Percentiles rank a stretch among this genome's conserved stretches.
These are phyloP conservation scores for Amphiprion clarkii DNA, from an alignment of 2,797 vertebrate genomes.

Conservation along the genomic window DNA sequence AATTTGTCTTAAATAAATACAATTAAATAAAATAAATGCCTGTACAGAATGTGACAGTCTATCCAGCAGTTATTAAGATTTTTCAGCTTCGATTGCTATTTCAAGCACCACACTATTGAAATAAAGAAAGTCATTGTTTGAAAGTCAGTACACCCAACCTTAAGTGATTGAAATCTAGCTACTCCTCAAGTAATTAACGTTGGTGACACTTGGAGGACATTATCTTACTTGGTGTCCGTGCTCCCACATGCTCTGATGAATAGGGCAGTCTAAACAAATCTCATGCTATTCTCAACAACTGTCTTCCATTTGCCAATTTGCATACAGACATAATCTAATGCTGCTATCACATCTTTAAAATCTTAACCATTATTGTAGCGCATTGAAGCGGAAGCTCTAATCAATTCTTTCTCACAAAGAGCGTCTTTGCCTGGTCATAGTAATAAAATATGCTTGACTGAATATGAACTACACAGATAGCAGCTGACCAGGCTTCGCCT, in stretches of 20 bases:
- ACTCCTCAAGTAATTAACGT: neutral
- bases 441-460: constrained; percentile 31
- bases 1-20: too few species aligned
- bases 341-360: constrained; percentile 37
- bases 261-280: neutral
- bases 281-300: neutral
- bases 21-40: too few species aligned
- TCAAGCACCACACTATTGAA: too few species aligned
- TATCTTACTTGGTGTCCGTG: neutral
- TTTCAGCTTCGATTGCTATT: too few species aligned
- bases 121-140: neutral
- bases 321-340: constrained; percentile 26
- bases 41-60: too few species aligned
- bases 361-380: constrained; percentile 13
- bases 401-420: constrained; percentile 27
- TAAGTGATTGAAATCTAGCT: neutral
- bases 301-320: constrained; percentile 14
- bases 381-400: constrained; percentile 26
- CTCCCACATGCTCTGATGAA: constrained; percentile 8
- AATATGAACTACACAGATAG: constrained; percentile 15
- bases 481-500: constrained; percentile 11
- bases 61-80: too few species aligned
- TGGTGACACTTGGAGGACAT: neutral
- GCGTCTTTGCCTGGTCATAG: neutral
- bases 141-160: neutral